Evolutionary conservation across 1,140 invertebrate species (phyloP), one percentile per base, ranked within the genome.

Genomic region (Anastatus disparis): DNA sequence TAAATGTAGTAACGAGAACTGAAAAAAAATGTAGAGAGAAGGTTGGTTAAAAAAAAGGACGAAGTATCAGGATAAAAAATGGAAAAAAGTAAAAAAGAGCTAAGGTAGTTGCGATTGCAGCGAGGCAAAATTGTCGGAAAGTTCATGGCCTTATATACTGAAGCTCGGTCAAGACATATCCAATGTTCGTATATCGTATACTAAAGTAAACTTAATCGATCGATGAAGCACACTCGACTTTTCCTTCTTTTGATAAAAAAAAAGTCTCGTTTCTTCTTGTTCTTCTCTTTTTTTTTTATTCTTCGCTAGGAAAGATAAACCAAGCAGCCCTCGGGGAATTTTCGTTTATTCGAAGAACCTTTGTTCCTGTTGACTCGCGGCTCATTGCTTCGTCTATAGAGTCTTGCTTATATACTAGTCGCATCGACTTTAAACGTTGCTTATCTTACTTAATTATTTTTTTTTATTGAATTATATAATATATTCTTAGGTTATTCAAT

Each of bases 191-290:
- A 75, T 78, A 80, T 80, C 75, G 74, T 65, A 65, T 67, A 73
- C 70, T 70, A 77, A 79, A 71, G 74, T 70, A 74, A 75, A 77
- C 74, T 42, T 63, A 76, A 75, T 75, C 75, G 75, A 77, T 77
- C 63, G 48, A n/a, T 3, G 27, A 20, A 46, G 17, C 38, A 38
- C 46, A 35, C 31, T 35, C 31, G 31, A 10, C n/a, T 35, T 20
- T 56, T 7, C 6, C 24, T 35, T 56, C 53, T n/a, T n/a, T n/a
- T 6, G 26, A 31, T 1, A 62, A 13, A 35, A 12, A 12, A 13
- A 35, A 4, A 38, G 38, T 3, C 17, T 10, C 50, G 50, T 29
- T 42, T 42, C 55, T 53, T n/a, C n/a, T n/a, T n/a, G n/a, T n/a
- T n/a, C n/a, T n/a, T n/a, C n/a, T n/a, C n/a, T n/a, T n/a, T n/a